Base-by-base conservation (phyloP, 2,797 vertebrate species). In the Mormyrops boulengeri region DNA sequence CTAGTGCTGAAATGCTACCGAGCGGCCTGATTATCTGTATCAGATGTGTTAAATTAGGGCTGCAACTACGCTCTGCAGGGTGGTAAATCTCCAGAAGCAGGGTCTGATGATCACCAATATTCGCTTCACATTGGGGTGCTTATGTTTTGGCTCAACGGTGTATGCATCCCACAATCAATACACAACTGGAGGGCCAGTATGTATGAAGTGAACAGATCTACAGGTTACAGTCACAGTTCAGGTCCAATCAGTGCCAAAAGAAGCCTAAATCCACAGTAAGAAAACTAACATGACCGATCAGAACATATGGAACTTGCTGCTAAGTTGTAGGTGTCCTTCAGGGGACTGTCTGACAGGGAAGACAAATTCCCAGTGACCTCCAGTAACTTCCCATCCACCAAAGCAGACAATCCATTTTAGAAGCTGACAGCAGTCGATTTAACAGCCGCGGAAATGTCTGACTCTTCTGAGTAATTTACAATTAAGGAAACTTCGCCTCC, bases 371-470 rank as follows among this genome's bases (percentile, higher is more conserved):
- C 50, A 86, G 1, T 19, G 62, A 66, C 47, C 62, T 4, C 34
- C 82, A 85, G 84, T 69, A 17, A 41, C 69, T 88, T 87, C 86
- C 91, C 55, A 86, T 91, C 89, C 90, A 66, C 22, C 80, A 60
- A 82, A 89, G 52, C 85, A 19, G 73, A 85, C 69, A 89, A 92
- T 91, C 90, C 89, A 90, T 86, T 69, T 93, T 87, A 90, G 38
- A 87, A n/a, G 84, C 85, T 87, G 52, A 1, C 77, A 85, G 88
- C 14, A 11, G 90, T 66, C 19, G 34, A 82, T 66, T 85, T 90
- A 88, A 88, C 57, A 88, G 60, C 26, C 38, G 30, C 55, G 19
- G 77, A 47, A 62, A 53, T 55, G 26, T 69, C n/a, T 80, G 38
- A 30, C 26, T 87, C 52, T 14, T 57, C 53, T 3, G 47, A 52